Conservation (phyloP, 2,113 vertebrate genomes). For the Hystrix brachyura region DNA sequence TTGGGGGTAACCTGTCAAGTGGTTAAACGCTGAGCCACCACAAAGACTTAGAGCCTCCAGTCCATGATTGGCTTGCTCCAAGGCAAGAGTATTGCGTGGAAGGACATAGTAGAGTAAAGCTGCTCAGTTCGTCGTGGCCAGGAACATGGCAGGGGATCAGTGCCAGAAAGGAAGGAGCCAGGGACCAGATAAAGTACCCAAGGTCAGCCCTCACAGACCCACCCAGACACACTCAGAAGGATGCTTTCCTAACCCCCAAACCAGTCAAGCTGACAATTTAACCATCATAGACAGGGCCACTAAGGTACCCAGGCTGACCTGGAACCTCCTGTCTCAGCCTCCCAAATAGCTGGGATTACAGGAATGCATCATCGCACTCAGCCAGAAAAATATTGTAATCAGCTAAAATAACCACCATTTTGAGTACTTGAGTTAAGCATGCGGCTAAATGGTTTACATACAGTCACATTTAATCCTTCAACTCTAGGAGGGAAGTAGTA, state of each 20-base stretch:
- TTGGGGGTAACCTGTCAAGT: neutral
- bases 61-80: neutral
- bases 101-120: neutral
- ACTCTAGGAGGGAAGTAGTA: neutral
- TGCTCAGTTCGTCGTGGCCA: neutral
- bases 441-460: neutral
- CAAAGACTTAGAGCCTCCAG: neutral
- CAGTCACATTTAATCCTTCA: neutral
- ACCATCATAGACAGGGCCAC: neutral
- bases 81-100: neutral
- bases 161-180: neutral
- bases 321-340: neutral
- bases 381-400: neutral
- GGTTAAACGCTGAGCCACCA: neutral
- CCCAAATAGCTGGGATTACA: neutral
- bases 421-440: neutral
- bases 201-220: neutral
- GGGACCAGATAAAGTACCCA: neutral
- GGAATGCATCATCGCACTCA: neutral
- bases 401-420: neutral
- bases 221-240: neutral
- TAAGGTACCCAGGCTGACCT: neutral
- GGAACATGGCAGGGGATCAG: neutral
- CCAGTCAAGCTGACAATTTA: neutral
- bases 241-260: neutral